Evolutionary conservation across 64 coral and sea anemone species (phyloP), one percentile per base, ranked within the genome.

Genomic region (Stichodactyla mertensii): DNA sequence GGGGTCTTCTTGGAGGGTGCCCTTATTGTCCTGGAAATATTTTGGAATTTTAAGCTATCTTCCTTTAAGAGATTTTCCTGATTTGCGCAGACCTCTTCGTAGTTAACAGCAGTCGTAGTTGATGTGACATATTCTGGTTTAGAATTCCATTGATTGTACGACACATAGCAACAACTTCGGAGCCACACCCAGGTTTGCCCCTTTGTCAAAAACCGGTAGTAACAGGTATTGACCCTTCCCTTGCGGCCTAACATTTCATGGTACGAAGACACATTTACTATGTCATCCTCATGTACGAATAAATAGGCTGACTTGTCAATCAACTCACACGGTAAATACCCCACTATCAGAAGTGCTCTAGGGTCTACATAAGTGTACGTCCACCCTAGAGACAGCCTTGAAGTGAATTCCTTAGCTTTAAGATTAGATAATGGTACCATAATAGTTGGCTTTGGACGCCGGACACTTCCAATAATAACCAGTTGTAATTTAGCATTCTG

Each of bases 71-170:
- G 78, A 51, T 53, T 55, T 53, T 81, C 55, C 60, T 92, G 90
- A 10, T 92, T 87, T 4, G 85, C 56, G 58, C 74, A 87, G 14
- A 92, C 90, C 53, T 92, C 85, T 16, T 86, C 77, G 58, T 82
- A 87, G 52, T 57, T 80, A 16, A 87, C 90, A n/a, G 86, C 78
- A 57, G 56, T 90, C 11, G 88, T 85, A 52, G 88, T 94, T 61
- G 89, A 86, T 82, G 70, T 71, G 20, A 92, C 79, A 58, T 92
- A 95, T 24, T 99, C 97, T 54, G 97, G 97, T 82, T 95, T 99
- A 61, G 93, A 99, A 78, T 95, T 93, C 93, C 93, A 95, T 20
- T 95, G 97, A 93, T 94, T 99, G 78, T 99, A 99, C 12, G 97
- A 99, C 66, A 99, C 85, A 54, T 92, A 92, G 84, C 74, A 94